Evolutionary conservation across 2,888 invertebrate species (phyloP).

Genomic region (Drosophila cognata): DNA sequence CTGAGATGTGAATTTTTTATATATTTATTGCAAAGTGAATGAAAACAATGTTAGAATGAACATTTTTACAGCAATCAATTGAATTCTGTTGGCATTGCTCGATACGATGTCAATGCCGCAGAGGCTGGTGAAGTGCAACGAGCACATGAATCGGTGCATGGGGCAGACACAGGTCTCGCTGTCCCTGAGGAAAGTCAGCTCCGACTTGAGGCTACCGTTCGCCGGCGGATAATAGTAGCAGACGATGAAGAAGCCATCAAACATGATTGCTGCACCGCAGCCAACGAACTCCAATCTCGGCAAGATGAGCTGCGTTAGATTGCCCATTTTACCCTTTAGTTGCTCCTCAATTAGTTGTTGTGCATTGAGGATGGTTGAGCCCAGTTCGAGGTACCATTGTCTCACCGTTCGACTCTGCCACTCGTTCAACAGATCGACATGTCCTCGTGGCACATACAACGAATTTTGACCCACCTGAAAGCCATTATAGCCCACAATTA

Average conservation of each 20-base stretch:
- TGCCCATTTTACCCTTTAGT: neutral
- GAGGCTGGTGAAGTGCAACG: constrained; percentile 36
- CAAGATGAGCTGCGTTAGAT: constrained; percentile 43
- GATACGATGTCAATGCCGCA: constrained; percentile 51
- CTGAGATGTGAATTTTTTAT: neutral
- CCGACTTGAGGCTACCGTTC: neutral
- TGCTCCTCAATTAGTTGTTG: constrained; percentile 1
- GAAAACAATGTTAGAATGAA: neutral
- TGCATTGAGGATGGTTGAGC: neutral
- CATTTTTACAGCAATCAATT: neutral
- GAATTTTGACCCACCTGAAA: constrained; percentile 44
- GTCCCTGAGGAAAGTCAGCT: neutral
- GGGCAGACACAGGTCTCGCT: constrained; percentile 39
- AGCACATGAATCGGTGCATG: constrained; percentile 26
- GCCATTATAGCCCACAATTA: constrained; percentile 25
- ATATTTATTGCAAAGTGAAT: neutral
- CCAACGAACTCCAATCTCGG: constrained; percentile 52
- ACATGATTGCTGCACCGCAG: constrained; percentile 51
- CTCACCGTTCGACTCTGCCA: constrained; percentile 48
- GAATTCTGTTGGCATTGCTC: neutral
- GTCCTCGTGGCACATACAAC: constrained; percentile 15
- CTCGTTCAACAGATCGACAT: neutral
- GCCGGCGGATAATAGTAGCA: constrained; percentile 55
- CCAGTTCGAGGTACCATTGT: constrained; percentile 39
- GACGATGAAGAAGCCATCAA: constrained; percentile 48